These are phyloP conservation scores for Myotis davidii DNA, from an alignment of 2,113 vertebrate genomes.

Conservation along the genomic window DNA sequence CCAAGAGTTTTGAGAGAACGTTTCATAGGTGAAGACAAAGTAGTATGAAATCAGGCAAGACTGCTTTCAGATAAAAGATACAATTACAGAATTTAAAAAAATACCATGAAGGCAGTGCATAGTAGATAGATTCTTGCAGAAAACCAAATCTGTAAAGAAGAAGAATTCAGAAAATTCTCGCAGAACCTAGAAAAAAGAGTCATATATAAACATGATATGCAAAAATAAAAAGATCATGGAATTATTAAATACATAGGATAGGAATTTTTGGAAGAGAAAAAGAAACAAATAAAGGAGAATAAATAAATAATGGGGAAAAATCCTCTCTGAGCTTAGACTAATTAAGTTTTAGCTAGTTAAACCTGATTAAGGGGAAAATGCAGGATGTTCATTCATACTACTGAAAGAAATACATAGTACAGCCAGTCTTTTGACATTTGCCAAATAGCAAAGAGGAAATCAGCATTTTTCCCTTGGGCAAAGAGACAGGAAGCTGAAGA, in stretches of 20 bases:
- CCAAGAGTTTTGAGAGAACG: background rate
- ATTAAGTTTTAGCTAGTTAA: slow-evolving; percentile 72
- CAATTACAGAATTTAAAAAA: background rate
- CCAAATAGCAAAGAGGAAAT: slow-evolving; percentile 74
- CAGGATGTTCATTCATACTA: slow-evolving; percentile 67
- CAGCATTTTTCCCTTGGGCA: slow-evolving; percentile 54
- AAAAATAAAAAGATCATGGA: background rate
- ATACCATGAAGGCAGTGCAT: background rate
- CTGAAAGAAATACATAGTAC: slow-evolving; percentile 65
- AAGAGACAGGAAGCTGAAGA: slow-evolving; percentile 68
- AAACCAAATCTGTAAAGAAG: slow-evolving; percentile 14
- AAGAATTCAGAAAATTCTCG: slow-evolving; percentile 3
- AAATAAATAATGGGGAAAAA: slow-evolving; percentile 26
- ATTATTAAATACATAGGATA: background rate
- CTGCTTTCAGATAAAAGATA: background rate
- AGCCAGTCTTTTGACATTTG: slow-evolving; percentile 74
- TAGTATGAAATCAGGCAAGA: slow-evolving; percentile 20
- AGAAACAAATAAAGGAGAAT: slow-evolving; percentile 58
- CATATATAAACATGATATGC: background rate
- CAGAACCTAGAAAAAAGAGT: background rate
- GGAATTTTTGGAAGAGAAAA: slow-evolving; percentile 40
- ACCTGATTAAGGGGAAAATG: slow-evolving; percentile 52
- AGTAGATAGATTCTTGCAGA: background rate
- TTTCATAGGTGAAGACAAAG: slow-evolving; percentile 29
- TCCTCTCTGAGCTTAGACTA: slow-evolving; percentile 38